These are phyloP conservation scores for Entomobrya proxima DNA, from an alignment of 2,888 invertebrate species.

Conservation along the genomic window DNA sequence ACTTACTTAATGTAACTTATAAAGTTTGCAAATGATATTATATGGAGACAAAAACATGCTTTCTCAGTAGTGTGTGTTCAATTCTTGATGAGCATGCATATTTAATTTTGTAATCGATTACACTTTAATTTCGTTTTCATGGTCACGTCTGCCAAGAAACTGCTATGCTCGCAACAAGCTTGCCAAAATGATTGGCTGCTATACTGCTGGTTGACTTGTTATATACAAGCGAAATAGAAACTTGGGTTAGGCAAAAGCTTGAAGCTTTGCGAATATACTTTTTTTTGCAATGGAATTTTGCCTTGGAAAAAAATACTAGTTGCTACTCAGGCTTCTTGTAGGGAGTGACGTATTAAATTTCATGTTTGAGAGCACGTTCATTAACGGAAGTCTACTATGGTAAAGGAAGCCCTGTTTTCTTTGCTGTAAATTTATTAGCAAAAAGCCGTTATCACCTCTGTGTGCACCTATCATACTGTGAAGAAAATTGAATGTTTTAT, in stretches of 20 bases:
- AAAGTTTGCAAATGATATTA: not conserved
- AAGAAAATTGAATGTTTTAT: too few species aligned
- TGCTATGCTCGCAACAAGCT: not conserved
- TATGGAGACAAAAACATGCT: not conserved
- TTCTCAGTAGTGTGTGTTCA: not conserved
- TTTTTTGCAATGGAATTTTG: too few species aligned
- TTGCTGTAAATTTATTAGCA: too few species aligned
- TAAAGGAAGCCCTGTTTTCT: too few species aligned
- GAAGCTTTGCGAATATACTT: not conserved
- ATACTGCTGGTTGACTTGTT: not conserved
- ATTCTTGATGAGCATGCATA: not conserved
- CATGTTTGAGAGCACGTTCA: too few species aligned
- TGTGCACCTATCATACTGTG: too few species aligned
- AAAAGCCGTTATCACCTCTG: too few species aligned
- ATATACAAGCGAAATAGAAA: too few species aligned
- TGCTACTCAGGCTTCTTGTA: too few species aligned
- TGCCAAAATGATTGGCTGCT: constrained; percentile 9
- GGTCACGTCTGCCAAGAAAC: not conserved
- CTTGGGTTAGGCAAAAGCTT: not conserved
- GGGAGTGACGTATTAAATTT: too few species aligned
- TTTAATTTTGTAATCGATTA: constrained; percentile 18
- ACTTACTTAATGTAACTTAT: not conserved
- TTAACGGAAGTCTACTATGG: too few species aligned
- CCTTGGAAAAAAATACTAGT: too few species aligned
- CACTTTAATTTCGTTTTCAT: not conserved